phyloP scores from a whole-genome alignment of 2,888 invertebrate species.

The Lepidocyrtoides sp. region DNA sequence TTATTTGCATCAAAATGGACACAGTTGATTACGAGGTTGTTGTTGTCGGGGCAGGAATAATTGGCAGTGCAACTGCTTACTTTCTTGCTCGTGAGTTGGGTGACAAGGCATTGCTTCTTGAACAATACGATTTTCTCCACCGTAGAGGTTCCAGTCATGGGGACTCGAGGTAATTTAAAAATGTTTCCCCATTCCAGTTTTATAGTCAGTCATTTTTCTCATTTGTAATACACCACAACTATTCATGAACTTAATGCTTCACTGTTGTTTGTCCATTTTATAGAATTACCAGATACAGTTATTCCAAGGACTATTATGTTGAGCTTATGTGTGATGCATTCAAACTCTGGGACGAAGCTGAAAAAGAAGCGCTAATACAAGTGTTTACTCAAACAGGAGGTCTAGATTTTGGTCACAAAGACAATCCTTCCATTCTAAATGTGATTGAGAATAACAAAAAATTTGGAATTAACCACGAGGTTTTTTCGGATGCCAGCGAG shows the following conservation, averaged over 20 bases:
- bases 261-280: too few species aligned
- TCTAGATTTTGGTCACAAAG: conserved; percentile 77
- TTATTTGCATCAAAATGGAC: too few species aligned
- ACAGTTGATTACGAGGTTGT: conserved; percentile 68
- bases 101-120: conserved; percentile 79
- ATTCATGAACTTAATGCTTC: too few species aligned
- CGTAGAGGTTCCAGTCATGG: conserved; percentile 84
- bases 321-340: conserved; percentile 81
- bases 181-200: background rate
- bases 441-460: conserved; percentile 77
- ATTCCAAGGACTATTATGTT: conserved; percentile 82
- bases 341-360: conserved; percentile 81
- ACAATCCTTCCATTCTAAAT: conserved; percentile 58
- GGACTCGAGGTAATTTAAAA: conserved; percentile 79
- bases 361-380: conserved; percentile 66
- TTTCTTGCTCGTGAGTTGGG: conserved; percentile 78
- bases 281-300: conserved; percentile 83
- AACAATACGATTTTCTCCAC: conserved; percentile 84
- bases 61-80: conserved; percentile 83
- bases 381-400: conserved; percentile 83
- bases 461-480: conserved; percentile 70
- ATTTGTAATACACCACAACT: too few species aligned
- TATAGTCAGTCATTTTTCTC: background rate
- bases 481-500: conserved; percentile 34
- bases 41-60: conserved; percentile 82